Conservation (phyloP, 2,113 vertebrate species). For the Bombycilla garrulus region DNA sequence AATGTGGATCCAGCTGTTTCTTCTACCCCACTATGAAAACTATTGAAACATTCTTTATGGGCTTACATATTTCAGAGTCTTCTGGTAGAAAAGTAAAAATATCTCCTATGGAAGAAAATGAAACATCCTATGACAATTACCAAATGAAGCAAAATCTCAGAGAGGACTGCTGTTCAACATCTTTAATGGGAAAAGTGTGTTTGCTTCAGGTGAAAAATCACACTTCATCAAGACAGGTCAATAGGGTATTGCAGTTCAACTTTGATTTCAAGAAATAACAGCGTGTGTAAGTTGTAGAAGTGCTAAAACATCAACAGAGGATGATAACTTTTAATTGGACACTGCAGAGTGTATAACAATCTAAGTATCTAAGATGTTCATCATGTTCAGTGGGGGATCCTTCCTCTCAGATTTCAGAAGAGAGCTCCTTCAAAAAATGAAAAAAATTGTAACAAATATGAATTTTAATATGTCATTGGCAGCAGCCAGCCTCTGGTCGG, state of each 20-base stretch:
- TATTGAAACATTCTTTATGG: neutral
- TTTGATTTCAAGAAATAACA: slow-evolving; percentile 9
- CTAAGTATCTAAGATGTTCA: neutral
- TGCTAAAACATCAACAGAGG: neutral
- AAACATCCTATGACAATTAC: neutral
- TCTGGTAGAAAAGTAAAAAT: slow-evolving; percentile 23
- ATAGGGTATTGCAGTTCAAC: neutral
- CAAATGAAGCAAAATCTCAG: neutral
- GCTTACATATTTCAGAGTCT: slow-evolving; percentile 18
- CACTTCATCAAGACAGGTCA: neutral
- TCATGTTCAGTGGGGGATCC: neutral
- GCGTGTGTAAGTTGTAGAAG: neutral
- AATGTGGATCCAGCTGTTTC: slow-evolving; percentile 53
- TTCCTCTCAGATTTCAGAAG: neutral
- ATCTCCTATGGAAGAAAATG: neutral
- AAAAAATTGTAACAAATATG: fast-evolving
- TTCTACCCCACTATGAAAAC: neutral
- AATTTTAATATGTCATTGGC: neutral
- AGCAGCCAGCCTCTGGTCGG: neutral
- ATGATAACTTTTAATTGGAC: neutral
- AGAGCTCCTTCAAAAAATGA: neutral
- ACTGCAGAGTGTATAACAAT: neutral
- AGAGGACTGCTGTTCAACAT: neutral
- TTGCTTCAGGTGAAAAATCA: neutral
- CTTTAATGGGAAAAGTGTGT: neutral